These are phyloP conservation scores for Vimba vimba DNA, from an alignment of 2,113 vertebrate species.

Conservation along the genomic window DNA sequence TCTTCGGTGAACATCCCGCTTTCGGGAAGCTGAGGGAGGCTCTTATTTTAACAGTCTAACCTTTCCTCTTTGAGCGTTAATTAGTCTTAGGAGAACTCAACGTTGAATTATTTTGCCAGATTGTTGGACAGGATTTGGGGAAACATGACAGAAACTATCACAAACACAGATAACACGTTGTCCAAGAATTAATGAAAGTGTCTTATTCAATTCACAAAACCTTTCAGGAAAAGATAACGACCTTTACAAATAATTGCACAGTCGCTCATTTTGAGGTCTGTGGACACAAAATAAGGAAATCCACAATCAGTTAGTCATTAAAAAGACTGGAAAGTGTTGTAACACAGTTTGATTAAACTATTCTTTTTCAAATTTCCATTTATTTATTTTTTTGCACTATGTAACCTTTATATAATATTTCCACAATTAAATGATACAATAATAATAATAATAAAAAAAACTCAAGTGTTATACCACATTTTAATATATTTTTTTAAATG, in stretches of 20 bases:
- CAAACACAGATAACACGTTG: neutral
- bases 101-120: neutral
- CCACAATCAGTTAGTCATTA: neutral
- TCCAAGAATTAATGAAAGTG: conserved; percentile 4
- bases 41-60: neutral
- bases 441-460: no score
- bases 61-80: conserved; percentile 10
- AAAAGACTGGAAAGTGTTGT: neutral
- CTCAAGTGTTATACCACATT: no score
- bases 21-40: neutral
- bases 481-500: no score
- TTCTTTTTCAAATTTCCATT: neutral
- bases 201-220: conserved; percentile 15
- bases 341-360: conserved; percentile 1
- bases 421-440: no score
- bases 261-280: neutral
- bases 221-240: neutral
- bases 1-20: neutral
- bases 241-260: conserved; percentile 18
- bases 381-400: neutral
- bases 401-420: neutral
- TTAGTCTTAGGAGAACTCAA: neutral
- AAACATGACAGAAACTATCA: neutral
- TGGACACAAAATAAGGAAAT: neutral
- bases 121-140: neutral